Evolutionary conservation across 2,797 vertebrate genomes (phyloP), one percentile per base, ranked within the genome.

Genomic region (Furcifer pardalis): DNA sequence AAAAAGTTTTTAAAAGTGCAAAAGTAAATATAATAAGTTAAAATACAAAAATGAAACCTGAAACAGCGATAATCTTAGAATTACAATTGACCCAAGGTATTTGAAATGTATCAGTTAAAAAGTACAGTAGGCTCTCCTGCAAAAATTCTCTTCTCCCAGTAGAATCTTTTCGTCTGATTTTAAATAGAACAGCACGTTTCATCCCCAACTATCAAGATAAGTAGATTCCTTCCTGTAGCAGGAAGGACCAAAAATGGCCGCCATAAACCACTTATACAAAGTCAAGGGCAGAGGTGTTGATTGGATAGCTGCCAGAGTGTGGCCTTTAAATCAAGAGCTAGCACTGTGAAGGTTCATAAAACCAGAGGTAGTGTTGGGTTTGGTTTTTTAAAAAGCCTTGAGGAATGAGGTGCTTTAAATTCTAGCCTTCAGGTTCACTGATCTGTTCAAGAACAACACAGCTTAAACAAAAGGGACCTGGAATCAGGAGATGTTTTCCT

Each of bases 311-410:
- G 84, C 90, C 79, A 60, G 84, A n/a, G 30, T 89, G 87, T 87
- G 90, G 91, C 83, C 90, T 93, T 93, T 92, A 93, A 94, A 94
- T 94, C 92, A 94, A 91, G 91, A 91, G 37, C 86, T 0, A 9
- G 80, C 91, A 91, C 91, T 77, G 86, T 77, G 77, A 79, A 32
- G 86, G 89, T 92, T 91, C 92, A 93, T 93, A 94, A 94, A 94
- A 87, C 79, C 15, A 59, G 62, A 90, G 84, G 78, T 63, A 52
- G n/a, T 2, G 15, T 32, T 8, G 42, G 30, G 46, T 65, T 46
- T 30, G 37, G 46, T 52, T 76, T 66, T 59, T 23, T 62, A 60
- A 72, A 74, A 87, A 90, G 91, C 91, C 92, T 92, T 84, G 91
- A 92, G 84, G 89, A 92, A 89, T 91, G 87, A 90, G 85, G 87